Evolutionary conservation across 1,140 invertebrate species (phyloP), one percentile per base, ranked within the genome.

Genomic region (Pseudomyrmex concolor): DNA sequence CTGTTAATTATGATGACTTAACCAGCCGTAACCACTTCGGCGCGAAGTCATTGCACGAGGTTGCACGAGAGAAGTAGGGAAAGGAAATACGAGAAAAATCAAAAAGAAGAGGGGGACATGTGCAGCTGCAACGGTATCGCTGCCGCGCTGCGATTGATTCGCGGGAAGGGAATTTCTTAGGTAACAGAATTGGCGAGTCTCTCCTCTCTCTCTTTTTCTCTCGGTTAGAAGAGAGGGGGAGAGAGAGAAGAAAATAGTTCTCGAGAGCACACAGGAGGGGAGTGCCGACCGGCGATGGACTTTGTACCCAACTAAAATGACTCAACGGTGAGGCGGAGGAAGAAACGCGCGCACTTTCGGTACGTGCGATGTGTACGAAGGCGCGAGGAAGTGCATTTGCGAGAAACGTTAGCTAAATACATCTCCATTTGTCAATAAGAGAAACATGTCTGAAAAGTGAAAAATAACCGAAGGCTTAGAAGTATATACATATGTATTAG

Each of bases 281-380:
- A 19, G 55, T 25, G 51, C 22, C 17, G 45, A 64, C 19, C 17
- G 25, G 17, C 19, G 76, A 70, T 5, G 76, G 76, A 80, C 76
- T 80, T 80, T 80, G 76, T 80, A 80, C 76, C 74, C 76, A 22
- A 10, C 64, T n/a, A 55, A 51, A 68, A 80, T 70, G 76, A 80
- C 76, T 80, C 66, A 80, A 50, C 54, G 19, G 50, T 25, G 76
- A 5, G 55, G 19, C 50, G 19, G 45, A 80, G 43, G 19, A 78
- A 68, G 54, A 8, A 70, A 43, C 57, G 12, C 43, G 10, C 19
- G 51, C 19, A 13, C 60, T 2, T 25, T 19, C 50, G 73, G 73
- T 77, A 66, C 19, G 76, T 78, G 76, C 25, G 12, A 68, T 50
- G 68, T 48, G 64, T 34, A 70, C 17, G 22, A 59, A 48, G 34